A percentile compares a stretch with the other conserved stretches of the same genome.
phyloP scores from a whole-genome alignment of 2,888 invertebrate genomes.

The Panzeria rudis region DNA sequence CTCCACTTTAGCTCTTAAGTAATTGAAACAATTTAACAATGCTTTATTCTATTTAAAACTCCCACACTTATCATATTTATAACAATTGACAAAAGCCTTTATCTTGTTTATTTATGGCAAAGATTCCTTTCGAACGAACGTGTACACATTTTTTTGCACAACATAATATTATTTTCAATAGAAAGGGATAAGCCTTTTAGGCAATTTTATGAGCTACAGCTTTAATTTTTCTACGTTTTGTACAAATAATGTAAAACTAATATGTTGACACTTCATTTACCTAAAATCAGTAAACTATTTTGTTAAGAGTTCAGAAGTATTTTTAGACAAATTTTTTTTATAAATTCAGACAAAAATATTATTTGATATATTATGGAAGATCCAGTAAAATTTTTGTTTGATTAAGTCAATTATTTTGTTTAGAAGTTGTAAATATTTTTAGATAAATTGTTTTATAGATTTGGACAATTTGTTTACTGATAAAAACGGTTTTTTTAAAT shows the following conservation, averaged over 20 bases:
- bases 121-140: constrained; percentile 3
- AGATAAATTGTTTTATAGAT: too few relatives aligned
- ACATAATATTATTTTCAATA: background rate
- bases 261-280: constrained; percentile 1
- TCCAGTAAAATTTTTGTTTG: too few relatives aligned
- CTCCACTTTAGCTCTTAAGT: too few relatives aligned
- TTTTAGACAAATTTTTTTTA: too few relatives aligned
- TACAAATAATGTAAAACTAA: background rate
- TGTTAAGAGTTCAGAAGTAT: too few relatives aligned
- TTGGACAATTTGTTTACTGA: too few relatives aligned
- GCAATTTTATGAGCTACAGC: constrained; percentile 15
- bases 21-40: constrained; percentile 39
- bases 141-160: background rate
- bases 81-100: constrained; percentile 41
- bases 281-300: too few relatives aligned
- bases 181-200: background rate
- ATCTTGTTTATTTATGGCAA: constrained; percentile 15
- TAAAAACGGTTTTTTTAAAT: too few relatives aligned
- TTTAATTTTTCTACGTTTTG: background rate
- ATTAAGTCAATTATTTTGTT: too few relatives aligned
- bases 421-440: too few relatives aligned
- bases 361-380: too few relatives aligned
- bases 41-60: constrained; percentile 49
- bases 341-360: too few relatives aligned
- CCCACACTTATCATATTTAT: constrained; percentile 61